These are phyloP conservation scores for Pycnonotus jocosus DNA, from an alignment of 2,113 vertebrate species.

Conservation along the genomic window DNA sequence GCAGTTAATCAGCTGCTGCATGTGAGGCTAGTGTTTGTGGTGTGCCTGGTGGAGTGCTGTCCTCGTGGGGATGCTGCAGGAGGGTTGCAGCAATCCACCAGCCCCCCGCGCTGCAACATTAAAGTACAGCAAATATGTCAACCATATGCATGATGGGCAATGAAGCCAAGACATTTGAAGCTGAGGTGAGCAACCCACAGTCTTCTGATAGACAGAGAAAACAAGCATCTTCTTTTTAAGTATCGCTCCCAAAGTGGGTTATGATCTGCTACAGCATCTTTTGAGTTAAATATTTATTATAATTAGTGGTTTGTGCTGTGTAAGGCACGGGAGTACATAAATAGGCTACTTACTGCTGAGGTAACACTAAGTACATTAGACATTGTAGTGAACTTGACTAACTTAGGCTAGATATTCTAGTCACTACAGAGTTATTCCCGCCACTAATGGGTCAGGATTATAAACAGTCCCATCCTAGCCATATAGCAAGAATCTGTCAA, in stretches of 20 bases:
- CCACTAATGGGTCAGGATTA: neutral
- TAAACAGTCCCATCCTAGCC: neutral
- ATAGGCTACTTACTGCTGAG: neutral
- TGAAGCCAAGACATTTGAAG: neutral
- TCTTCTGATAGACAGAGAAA: neutral
- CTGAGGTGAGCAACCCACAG: neutral
- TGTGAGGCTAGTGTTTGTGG: no score
- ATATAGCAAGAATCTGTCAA: neutral
- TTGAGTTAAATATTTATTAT: neutral
- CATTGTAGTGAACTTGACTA: neutral
- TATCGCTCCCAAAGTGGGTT: neutral
- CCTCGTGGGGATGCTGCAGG: no score
- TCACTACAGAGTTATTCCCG: neutral
- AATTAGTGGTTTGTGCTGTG: neutral
- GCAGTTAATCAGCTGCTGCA: no score
- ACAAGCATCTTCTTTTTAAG: neutral
- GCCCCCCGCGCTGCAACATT: neutral
- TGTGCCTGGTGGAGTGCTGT: no score
- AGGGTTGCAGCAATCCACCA: no score
- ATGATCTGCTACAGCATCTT: neutral
- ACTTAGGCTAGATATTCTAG: neutral
- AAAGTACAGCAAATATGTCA: neutral
- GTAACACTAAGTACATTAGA: neutral
- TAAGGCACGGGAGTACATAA: neutral
- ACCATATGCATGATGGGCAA: neutral